phyloP scores from a whole-genome alignment of 1,140 invertebrate species.

The Periplaneta americana region DNA sequence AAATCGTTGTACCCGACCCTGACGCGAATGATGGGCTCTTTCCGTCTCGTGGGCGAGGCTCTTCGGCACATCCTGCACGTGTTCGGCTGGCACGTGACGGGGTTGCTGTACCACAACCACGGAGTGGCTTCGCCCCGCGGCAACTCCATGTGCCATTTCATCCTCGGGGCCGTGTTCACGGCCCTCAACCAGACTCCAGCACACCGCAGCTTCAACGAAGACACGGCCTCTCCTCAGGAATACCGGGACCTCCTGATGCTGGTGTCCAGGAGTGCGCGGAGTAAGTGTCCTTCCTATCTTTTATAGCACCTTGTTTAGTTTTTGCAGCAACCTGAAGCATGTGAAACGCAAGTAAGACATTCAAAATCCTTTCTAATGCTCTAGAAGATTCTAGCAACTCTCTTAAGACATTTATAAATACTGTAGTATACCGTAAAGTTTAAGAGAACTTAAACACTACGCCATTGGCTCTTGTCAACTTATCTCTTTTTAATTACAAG shows the following conservation, averaged over 20 bases:
- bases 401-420: too few species aligned
- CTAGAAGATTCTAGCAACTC: too few species aligned
- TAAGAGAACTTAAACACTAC: too few species aligned
- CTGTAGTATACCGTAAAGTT: too few species aligned
- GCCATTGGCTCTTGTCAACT: too few species aligned
- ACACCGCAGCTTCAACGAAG: constrained; percentile 59
- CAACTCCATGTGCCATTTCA: constrained; percentile 69
- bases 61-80: constrained; percentile 57
- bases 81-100: constrained; percentile 65
- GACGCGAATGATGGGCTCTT: constrained; percentile 81
- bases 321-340: too few species aligned
- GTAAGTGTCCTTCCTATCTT: too few species aligned
- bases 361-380: too few species aligned
- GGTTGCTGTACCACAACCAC: constrained; percentile 67
- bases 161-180: constrained; percentile 59
- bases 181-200: constrained; percentile 50
- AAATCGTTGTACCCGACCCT: constrained; percentile 70
- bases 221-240: constrained; percentile 38
- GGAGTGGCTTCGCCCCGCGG: constrained; percentile 45
- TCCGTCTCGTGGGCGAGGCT: constrained; percentile 66
- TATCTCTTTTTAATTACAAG: too few species aligned
- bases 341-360: too few species aligned
- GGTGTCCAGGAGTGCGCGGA: constrained; percentile 62
- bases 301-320: too few species aligned
- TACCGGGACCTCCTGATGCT: constrained; percentile 57